Base-by-base conservation (phyloP, 2,797 vertebrate genomes). In the Rhinella marina region DNA sequence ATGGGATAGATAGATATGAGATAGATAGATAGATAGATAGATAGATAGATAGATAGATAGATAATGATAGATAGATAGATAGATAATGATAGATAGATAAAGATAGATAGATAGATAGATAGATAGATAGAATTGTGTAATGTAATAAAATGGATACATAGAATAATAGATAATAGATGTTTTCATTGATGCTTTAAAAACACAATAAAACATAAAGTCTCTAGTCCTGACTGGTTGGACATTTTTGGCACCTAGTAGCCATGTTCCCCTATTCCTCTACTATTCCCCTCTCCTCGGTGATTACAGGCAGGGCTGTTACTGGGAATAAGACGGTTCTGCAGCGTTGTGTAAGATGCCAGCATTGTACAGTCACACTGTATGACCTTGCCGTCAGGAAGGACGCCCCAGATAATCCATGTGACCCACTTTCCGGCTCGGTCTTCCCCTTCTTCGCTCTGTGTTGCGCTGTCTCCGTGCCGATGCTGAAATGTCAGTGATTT, bases 321-420 rank as follows among this genome's bases (percentile, higher is more conserved):
- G 23, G 16, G 41, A 59, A 83, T 57, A 83, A 81, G 79, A 85
- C 41, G 52, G 32, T 59, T 85, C 78, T 77, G 23, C 29, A 77
- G 72, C 25, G 6, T 86, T 41, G 52, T 52, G 10, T 61, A 72
- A 78, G 59, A 82, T 64, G 41, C 54, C 76, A 23, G 56, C n/a
- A 16, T 84, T 79, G 41, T 52, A 59, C 19, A 91, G 92, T 91
- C 91, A 90, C 93, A 92, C 94, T 27, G 52, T 41, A 48, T 92
- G 92, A 92, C 92, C 91, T 94, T 93, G 93, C 92, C 91, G 87
- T 85, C 72, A 92, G 92, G 79, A 90, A 90, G 87, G 90, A 90
- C 82, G 88, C 90, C 90, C 87, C 77, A 2, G 48, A 85, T 82
- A 90, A 88, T 89, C 89, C 86, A 91, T 48, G 72, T 91, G 92